phyloP scores from a whole-genome alignment of 1,140 invertebrate genomes.

The Drosophila mojavensis region DNA sequence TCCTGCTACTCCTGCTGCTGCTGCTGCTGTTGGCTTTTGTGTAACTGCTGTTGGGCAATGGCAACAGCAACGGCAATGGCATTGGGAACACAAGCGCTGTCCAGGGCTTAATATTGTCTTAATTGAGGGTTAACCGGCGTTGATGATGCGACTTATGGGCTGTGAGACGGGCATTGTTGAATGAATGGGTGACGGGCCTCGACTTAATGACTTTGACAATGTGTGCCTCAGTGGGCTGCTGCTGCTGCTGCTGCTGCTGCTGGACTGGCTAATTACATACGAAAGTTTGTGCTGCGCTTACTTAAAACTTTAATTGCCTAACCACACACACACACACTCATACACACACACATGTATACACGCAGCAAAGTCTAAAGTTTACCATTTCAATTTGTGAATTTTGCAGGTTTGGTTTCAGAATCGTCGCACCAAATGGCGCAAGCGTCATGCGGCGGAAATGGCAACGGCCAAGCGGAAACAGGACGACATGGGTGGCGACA shows the following conservation, averaged over 20 bases:
- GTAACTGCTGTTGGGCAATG: constrained; percentile 43
- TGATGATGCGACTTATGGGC: constrained; percentile 83
- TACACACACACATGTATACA: neutral
- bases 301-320: constrained; percentile 66
- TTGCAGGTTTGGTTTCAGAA: constrained; percentile 99
- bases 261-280: constrained; percentile 72
- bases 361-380: constrained; percentile 42
- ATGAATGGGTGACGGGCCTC: constrained; percentile 27
- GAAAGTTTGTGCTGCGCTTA: constrained; percentile 53
- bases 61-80: constrained; percentile 6
- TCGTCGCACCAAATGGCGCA: constrained; percentile 99
- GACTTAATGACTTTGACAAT: constrained; percentile 84
- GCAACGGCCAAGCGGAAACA: constrained; percentile 98
- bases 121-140: constrained; percentile 84
- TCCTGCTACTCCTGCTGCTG: too few relatives aligned
- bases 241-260: neutral
- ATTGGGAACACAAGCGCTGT: constrained; percentile 27
- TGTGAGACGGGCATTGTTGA: constrained; percentile 35
- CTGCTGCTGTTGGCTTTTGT: constrained; percentile 8
- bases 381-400: constrained; percentile 55
- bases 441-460: constrained; percentile 99
- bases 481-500: constrained; percentile 91
- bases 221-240: constrained; percentile 33
- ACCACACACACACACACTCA: constrained; percentile 1
- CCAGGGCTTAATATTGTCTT: constrained; percentile 83